Conservation (phyloP, 2,797 vertebrate species). For the Silurus lanzhouensis region DNA sequence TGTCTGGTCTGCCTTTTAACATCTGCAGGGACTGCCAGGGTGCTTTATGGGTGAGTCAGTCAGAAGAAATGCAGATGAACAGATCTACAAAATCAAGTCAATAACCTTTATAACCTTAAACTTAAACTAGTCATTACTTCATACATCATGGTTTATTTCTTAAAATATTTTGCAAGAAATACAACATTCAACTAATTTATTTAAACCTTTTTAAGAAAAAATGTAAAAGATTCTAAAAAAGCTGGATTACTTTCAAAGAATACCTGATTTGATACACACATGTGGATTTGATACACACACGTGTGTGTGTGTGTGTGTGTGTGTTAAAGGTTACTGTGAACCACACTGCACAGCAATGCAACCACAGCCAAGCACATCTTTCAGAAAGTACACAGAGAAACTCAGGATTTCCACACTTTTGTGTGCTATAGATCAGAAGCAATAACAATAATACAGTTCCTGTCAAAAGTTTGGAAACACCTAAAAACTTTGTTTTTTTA, state of each 20-base stretch:
- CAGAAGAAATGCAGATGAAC: conserved; percentile 32
- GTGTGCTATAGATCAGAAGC: neutral
- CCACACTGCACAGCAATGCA: neutral
- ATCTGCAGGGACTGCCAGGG: conserved; percentile 15
- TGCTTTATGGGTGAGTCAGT: conserved; percentile 32
- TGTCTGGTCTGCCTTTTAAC: conserved; percentile 22
- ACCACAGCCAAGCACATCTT: neutral
- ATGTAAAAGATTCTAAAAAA: neutral
- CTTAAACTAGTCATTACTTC: neutral
- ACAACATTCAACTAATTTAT: neutral
- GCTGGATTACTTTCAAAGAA: conserved; percentile 11
- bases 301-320: conserved; percentile 17
- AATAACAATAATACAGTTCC: neutral
- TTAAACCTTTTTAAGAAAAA: neutral
- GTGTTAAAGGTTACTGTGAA: conserved; percentile 17
- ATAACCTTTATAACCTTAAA: neutral
- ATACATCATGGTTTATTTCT: neutral
- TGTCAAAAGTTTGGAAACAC: too few relatives aligned
- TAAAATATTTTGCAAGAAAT: neutral
- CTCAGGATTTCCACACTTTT: neutral
- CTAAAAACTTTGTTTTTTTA: too few relatives aligned
- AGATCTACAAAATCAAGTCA: neutral
- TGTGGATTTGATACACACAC: too few relatives aligned
- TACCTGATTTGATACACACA: conserved; percentile 53
- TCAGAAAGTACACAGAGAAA: neutral